These are phyloP conservation scores for Procavia capensis DNA, from an alignment of 2,113 vertebrate species.

Conservation along the genomic window DNA sequence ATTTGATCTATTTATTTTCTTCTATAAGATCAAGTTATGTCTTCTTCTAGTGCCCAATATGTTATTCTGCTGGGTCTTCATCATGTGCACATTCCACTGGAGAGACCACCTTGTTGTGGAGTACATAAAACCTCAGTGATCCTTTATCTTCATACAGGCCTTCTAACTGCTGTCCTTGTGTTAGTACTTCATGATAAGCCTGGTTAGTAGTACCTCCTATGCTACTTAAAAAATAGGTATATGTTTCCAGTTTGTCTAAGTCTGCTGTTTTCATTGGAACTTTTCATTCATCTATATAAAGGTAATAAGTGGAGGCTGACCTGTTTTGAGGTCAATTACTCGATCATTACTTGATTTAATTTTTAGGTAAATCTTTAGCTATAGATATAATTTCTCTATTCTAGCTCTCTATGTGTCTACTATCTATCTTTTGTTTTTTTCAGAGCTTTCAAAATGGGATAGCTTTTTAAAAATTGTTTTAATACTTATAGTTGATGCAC, in stretches of 20 bases:
- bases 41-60: not conserved
- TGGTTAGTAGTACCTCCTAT: not conserved
- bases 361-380: not conserved
- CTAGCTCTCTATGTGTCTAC: not conserved
- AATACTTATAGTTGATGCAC: not conserved
- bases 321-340: not conserved
- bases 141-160: not conserved
- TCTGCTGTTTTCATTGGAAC: not conserved
- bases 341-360: not conserved
- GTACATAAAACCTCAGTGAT: not conserved
- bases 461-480: not conserved
- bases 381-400: not conserved
- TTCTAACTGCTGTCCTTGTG: not conserved
- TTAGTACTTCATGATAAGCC: not conserved
- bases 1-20: not conserved
- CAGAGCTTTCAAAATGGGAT: not conserved
- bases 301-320: not conserved
- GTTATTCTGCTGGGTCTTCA: not conserved
- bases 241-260: not conserved
- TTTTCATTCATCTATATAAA: not conserved
- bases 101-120: not conserved
- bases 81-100: rapidly evolving
- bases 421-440: not conserved
- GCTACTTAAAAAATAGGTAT: not conserved
- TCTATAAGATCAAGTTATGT: not conserved